A percentile compares a stretch with the other conserved stretches of the same genome.
Conservation (phyloP, 2,797 vertebrate genomes). For the Sebastes ruberrimus region DNA sequence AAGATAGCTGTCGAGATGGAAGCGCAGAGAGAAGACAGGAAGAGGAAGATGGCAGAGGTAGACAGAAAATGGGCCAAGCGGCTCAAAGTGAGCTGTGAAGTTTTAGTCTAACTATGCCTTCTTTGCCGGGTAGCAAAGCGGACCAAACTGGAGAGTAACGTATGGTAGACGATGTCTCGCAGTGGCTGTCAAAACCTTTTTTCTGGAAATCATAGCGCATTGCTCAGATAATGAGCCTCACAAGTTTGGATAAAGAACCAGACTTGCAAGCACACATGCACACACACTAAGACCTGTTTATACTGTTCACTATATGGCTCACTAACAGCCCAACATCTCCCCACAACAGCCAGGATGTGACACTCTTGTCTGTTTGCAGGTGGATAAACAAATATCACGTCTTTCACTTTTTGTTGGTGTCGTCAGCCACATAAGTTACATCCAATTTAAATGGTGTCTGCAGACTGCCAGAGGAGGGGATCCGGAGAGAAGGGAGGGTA, state of each 20-base stretch:
- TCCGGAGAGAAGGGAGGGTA: background rate
- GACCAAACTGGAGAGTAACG: background rate
- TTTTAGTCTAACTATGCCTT: background rate
- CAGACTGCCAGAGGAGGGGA: conserved; percentile 9
- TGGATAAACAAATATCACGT: conserved; percentile 31
- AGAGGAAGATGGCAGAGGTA: conserved; percentile 6
- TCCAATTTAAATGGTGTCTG: conserved; percentile 41
- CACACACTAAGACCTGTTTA: conserved; percentile 4
- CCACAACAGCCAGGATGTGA: conserved; percentile 13
- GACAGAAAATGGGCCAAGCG: conserved; percentile 20
- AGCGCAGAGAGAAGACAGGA: conserved; percentile 14
- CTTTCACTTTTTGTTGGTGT: conserved; percentile 15
- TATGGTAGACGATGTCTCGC: background rate
- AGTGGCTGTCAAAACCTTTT: conserved; percentile 14
- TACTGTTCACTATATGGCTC: background rate
- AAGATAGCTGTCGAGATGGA: conserved; percentile 8
- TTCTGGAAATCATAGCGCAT: background rate
- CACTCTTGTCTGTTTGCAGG: conserved; percentile 28
- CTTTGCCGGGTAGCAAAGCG: conserved; percentile 12
- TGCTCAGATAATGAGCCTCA: conserved; percentile 39
- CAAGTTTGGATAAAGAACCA: conserved; percentile 7
- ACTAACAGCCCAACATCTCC: conserved; percentile 13
- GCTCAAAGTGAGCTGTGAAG: conserved; percentile 33
- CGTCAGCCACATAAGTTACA: conserved; percentile 20
- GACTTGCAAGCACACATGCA: background rate